Evolutionary conservation across 2,797 vertebrate genomes (phyloP).

Genomic region (Lateolabrax maculatus): DNA sequence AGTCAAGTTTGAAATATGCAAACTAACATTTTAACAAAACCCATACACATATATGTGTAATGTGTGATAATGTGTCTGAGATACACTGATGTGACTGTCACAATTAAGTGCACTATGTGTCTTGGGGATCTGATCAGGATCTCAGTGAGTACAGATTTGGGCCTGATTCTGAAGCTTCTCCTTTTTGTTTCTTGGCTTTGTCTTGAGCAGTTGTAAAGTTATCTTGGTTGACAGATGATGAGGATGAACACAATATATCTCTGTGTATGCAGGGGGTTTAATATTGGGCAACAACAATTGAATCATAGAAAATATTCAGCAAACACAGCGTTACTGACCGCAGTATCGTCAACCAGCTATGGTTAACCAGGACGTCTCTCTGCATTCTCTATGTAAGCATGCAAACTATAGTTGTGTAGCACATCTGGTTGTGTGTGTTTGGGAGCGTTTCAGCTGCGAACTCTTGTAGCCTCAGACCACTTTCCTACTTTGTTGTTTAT

Average conservation of each 20-base stretch:
- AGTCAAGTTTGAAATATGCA: too few species aligned
- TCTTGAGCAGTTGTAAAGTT: constrained; percentile 42
- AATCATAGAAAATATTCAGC: constrained; percentile 59
- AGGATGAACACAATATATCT: constrained; percentile 40
- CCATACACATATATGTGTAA: too few species aligned
- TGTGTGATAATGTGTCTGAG: too few species aligned
- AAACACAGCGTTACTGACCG: constrained; percentile 54
- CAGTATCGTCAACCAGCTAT: constrained; percentile 52
- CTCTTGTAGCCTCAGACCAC: constrained; percentile 35
- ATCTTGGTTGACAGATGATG: constrained; percentile 37
- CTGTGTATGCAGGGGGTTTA: constrained; percentile 14
- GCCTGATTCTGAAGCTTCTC: constrained; percentile 20
- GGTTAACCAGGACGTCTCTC: constrained; percentile 55
- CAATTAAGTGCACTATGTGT: too few species aligned
- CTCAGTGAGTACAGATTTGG: constrained; percentile 12
- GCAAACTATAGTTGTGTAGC: constrained; percentile 38
- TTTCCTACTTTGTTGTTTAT: constrained; percentile 40
- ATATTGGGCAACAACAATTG: constrained; percentile 51
- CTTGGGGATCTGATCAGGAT: not conserved
- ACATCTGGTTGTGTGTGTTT: constrained; percentile 56
- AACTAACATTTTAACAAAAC: too few species aligned
- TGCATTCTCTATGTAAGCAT: constrained; percentile 49
- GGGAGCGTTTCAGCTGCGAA: constrained; percentile 32
- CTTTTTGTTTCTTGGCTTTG: constrained; percentile 32
- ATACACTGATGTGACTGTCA: too few species aligned